Percentiles rank a stretch among this genome's conserved stretches.
phyloP scores from a whole-genome alignment of 2,797 vertebrate genomes.

The Pelodytes ibericus region DNA sequence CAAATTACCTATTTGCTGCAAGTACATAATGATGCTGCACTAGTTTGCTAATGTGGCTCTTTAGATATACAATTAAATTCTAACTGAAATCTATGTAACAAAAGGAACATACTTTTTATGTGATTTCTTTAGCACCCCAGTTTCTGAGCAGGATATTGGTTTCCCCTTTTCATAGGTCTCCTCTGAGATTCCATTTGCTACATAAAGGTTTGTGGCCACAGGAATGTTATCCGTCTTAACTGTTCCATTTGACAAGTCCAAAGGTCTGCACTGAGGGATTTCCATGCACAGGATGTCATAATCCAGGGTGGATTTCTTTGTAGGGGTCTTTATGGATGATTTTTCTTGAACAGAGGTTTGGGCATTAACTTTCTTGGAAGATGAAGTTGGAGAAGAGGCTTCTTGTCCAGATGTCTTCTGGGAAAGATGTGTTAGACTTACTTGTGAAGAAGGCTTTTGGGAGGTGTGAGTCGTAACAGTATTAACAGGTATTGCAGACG shows the following conservation, averaged over 20 bases:
- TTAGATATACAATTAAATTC: too few relatives aligned
- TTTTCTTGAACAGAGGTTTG: slow-evolving; percentile 34
- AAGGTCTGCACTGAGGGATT: slow-evolving; percentile 35
- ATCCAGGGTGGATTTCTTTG: slow-evolving; percentile 35
- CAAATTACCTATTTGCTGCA: too few relatives aligned
- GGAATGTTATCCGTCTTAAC: slow-evolving; percentile 61
- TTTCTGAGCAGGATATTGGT: slow-evolving; percentile 65
- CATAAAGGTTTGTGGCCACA: slow-evolving; percentile 63
- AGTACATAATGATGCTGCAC: too few relatives aligned
- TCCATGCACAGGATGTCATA: slow-evolving; percentile 46
- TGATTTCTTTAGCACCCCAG: slow-evolving; percentile 65
- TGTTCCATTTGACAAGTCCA: slow-evolving; percentile 37
- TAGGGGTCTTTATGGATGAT: slow-evolving; percentile 1
- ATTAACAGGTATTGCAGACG: not conserved
- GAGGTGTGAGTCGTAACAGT: slow-evolving; percentile 8
- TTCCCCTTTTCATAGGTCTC: slow-evolving; percentile 66
- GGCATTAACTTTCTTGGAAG: slow-evolving; percentile 14
- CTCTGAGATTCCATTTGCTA: slow-evolving; percentile 64
- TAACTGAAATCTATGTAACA: too few relatives aligned
- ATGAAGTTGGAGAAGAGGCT: slow-evolving; percentile 7
- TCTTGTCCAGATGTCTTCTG: slow-evolving; percentile 5
- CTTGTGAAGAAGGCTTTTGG: slow-evolving; percentile 39
- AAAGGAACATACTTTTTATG: slow-evolving; percentile 72
- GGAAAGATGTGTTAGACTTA: slow-evolving; percentile 4
- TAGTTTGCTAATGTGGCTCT: too few relatives aligned